Evolutionary conservation across 2,888 invertebrate species (phyloP), one percentile per base, ranked within the genome.

Genomic region (Drosophila setosimentum): DNA sequence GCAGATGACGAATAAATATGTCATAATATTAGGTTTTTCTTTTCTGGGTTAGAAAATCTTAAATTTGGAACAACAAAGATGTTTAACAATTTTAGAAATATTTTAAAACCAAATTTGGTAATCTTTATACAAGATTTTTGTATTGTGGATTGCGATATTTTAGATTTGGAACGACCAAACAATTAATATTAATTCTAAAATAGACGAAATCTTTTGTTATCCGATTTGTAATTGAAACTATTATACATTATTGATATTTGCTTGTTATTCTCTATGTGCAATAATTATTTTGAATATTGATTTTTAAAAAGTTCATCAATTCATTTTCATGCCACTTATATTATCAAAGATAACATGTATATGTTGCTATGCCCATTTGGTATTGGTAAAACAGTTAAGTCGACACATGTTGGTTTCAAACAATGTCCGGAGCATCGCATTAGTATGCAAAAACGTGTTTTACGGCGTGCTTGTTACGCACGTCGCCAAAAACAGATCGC

Each of bases 391-490:
- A 73, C 69, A 77, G 69, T 69, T 73, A 24, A 60, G 45, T 48
- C 61, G 53, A n/a, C 33, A 57, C 48, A 42, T 48, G 30, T 48
- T 37, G 18, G 35, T 49, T 24, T n/a, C 37, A 40, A 49, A 35
- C n/a, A 55, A 55, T 57, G 18, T 66, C 49, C 29, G 49, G 67
- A 57, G n/a, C 66, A 40, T 51, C 37, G 68, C 64, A 85, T 85
- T 85, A 66, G 70, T 69, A 87, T 87, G 71, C 81, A 83, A 83
- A 85, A 85, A 85, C 88, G 83, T 85, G 84, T 87, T 85, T 75
- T 75, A 65, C 64, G 70, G 40, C 57, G 80, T 73, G 76, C 80
- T 78, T 78, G 80, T 72, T 73, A 75, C 70, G 73, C 65, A 50
- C 64, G 30, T 66, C 68, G 49, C 77, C 82, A 75, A 71, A 80